A percentile compares a stretch with the other conserved stretches of the same genome.
Conservation (phyloP, 1,140 invertebrate species). For the Maniola jurtina region DNA sequence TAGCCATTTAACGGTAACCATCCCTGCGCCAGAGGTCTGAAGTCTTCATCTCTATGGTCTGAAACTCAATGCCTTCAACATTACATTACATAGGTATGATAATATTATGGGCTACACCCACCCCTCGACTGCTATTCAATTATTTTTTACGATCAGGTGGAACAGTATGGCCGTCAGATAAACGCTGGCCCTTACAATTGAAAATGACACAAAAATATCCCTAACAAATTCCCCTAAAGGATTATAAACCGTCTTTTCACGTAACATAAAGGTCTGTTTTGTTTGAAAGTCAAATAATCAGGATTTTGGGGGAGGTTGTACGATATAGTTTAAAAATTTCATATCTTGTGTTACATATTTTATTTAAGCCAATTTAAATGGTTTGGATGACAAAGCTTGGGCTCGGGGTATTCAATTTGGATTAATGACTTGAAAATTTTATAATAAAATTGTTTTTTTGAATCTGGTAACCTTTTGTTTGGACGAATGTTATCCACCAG, state of each 20-base stretch:
- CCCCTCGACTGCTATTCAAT: constrained; percentile 47
- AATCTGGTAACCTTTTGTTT: not conserved
- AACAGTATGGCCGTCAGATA: constrained; percentile 44
- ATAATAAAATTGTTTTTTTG: not conserved
- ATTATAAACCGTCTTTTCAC: not conserved
- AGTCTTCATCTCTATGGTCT: too few relatives aligned
- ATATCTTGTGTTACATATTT: constrained; percentile 17
- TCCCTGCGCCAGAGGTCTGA: too few relatives aligned
- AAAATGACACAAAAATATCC: not conserved
- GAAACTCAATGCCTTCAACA: not conserved
- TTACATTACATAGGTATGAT: constrained; percentile 34
- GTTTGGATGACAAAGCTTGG: not conserved
- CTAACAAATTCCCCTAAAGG: not conserved
- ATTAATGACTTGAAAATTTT: constrained; percentile 11
- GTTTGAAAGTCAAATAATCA: not conserved
- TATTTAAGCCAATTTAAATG: constrained; percentile 18
- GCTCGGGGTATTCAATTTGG: constrained; percentile 1
- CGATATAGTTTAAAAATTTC: constrained; percentile 22
- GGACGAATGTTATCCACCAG: not conserved
- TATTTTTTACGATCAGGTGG: constrained; percentile 64
- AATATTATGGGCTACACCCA: constrained; percentile 34
- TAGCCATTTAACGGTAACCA: too few relatives aligned
- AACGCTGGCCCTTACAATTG: constrained; percentile 26
- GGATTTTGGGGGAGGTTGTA: not conserved
- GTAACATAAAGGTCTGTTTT: not conserved